Percentiles rank a stretch among this genome's conserved stretches.
Conservation (phyloP, 92 coral and sea anemone species). For the Chrysogorgia sp. region DNA sequence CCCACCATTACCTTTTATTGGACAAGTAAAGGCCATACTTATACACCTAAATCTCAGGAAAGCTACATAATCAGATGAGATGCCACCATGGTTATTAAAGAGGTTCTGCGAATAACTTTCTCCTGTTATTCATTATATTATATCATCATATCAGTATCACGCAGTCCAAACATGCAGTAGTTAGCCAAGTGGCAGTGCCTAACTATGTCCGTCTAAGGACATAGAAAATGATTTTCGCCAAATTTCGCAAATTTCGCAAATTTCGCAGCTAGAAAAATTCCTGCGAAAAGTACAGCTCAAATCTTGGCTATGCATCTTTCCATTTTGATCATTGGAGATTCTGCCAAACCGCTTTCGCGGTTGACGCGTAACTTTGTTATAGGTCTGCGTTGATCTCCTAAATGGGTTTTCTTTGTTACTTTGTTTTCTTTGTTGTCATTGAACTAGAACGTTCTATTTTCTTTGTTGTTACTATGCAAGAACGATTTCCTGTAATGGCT, state of each 20-base stretch:
- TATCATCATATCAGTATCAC: slow-evolving; percentile 7
- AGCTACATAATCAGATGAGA: slow-evolving; percentile 26
- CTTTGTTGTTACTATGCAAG: no score
- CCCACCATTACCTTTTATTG: slow-evolving; percentile 15
- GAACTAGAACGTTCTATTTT: no score
- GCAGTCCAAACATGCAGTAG: slow-evolving; percentile 28
- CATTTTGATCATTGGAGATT: no score
- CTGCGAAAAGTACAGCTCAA: slow-evolving; percentile 41
- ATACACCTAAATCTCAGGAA: slow-evolving; percentile 27
- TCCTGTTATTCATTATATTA: slow-evolving; percentile 4
- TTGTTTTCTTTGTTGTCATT: no score
- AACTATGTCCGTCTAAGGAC: not conserved
- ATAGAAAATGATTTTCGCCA: slow-evolving; percentile 17
- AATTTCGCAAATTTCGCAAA: slow-evolving; percentile 8
- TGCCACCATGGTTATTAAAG: slow-evolving; percentile 23
- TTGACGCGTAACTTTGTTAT: no score
- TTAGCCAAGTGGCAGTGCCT: not conserved
- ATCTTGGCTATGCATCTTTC: no score
- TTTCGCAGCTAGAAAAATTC: slow-evolving; percentile 19
- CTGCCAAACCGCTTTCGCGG: no score
- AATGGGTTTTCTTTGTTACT: no score
- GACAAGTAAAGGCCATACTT: slow-evolving; percentile 17
- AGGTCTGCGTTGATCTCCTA: no score
- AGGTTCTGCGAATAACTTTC: no score
- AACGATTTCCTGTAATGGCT: no score